Evolutionary conservation across 2,113 vertebrate genomes (phyloP), one percentile per base, ranked within the genome.

Genomic region (Thinocorus orbignyianus): DNA sequence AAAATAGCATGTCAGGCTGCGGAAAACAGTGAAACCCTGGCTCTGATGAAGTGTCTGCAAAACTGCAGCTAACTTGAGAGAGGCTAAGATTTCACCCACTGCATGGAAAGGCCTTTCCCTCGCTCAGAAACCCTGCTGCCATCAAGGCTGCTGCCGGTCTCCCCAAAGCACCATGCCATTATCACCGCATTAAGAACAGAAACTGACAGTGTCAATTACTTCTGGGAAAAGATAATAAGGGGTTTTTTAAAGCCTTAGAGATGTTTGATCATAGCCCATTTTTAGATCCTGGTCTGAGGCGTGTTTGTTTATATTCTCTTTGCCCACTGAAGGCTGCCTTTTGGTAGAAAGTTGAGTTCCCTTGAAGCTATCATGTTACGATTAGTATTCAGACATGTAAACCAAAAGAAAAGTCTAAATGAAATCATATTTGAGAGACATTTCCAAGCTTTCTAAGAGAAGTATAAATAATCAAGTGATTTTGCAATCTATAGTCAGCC

Each of bases 381-480:
- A 96, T 97, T 97, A 96, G 93, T 93, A 98, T 98, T 98, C 96
- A 97, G 97, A 97, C 90, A 97, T 60, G 64, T 92, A 96, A 98
- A 97, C 88, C 89, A 95, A 92, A 91, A 96, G 96, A 97, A 81
- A 97, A 76, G 68, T 72, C 87, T 95, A 97, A 96, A 97, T 96
- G 86, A 97, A 97, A 97, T 98, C 92, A 94, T 95, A 96, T 97
- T 97, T 93, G 81, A 95, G 97, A 97, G 89, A 76, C 79, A 79
- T 95, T 97, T 95, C 41, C 69, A 95, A 93, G 86, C 88, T 97
- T 97, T 97, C 88, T 25, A 95, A 95, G 82, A 90, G 95, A 97
- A 97, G 72, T 81, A 97, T 94, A 98, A 98, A 97, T 95, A 97
- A 98, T 92, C 94, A 98, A 94, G 96, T 89, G 24, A 51, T 88